Base-by-base conservation (phyloP, 2,888 invertebrate genomes). In the Epinotia nisella region DNA sequence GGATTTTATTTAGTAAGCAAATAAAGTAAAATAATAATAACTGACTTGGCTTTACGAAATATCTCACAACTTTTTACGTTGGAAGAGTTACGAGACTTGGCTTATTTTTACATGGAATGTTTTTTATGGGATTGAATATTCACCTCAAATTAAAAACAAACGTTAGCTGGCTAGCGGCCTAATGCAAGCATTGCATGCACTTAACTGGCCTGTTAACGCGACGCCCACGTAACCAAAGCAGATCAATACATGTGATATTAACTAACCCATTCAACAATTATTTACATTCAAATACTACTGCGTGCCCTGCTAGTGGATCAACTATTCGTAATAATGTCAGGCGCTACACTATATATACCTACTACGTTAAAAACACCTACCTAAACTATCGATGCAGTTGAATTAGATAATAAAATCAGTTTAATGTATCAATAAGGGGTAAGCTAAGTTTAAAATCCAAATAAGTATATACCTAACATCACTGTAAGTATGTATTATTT, bases 181-280 rank as follows among this genome's bases (percentile, higher is more conserved):
- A 70, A 74, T 71, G 71, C 71, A 70, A 62, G 73, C 73, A 73
- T 73, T 58, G 73, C 73, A 73, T 73, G 68, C 69, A 59, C 39
- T 35, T 73, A 73, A 73, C 49, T 17, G 62, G 29, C 73, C 73
- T 41, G 73, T 73, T 73, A 73, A 64, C 72, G 51, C 69, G 60
- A 60, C 66, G 58, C 49, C 69, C 21, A 67, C 71, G 68, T 69
- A 73, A 72, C 67, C 68, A 49, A 35, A 51, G 41, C 35, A 69
- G 64, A 73, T 73, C 73, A 69, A 73, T 69, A 73, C 58, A 10
- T 35, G 56, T 35, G 29, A 53, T 56, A 55, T 61, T 68, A 68
- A 73, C 73, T 41, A 69, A 69, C 68, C 62, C 58, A 64, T 64
- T 69, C 51, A 24, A 11, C 59, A 24, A 59, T 62, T 21, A 64